A percentile compares a stretch with the other conserved stretches of the same genome.
Evolutionary conservation across 2,888 invertebrate species (phyloP).

Genomic region (Mimas tiliae): DNA sequence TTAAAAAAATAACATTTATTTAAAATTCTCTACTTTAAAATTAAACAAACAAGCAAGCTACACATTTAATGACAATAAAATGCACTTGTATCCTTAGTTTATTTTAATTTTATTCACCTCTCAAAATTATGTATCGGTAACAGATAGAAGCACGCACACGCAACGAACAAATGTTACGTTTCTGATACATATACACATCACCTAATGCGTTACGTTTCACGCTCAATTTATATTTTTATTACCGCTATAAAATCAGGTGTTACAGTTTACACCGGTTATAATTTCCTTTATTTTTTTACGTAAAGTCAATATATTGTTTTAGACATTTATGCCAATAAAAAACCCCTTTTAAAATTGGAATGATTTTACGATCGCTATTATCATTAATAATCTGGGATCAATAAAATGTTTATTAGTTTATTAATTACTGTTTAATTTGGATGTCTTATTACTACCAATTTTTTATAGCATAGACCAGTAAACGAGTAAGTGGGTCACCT

Average conservation of each 20-base stretch:
- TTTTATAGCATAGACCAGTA: no score
- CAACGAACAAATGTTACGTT: constrained; percentile 53
- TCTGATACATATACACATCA: constrained; percentile 51
- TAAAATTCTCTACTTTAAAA: no score
- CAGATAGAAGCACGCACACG: constrained; percentile 50
- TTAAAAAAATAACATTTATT: no score
- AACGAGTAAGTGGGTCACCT: no score
- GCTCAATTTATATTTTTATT: constrained; percentile 62
- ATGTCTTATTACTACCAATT: background rate
- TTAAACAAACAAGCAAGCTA: no score
- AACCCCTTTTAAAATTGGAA: constrained; percentile 2
- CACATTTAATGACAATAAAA: background rate
- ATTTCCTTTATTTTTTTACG: constrained; percentile 32
- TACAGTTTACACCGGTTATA: constrained; percentile 35
- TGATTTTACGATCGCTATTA: background rate
- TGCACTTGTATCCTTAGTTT: constrained; percentile 9
- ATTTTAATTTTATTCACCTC: constrained; percentile 61
- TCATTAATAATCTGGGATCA: constrained; percentile 2
- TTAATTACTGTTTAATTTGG: background rate
- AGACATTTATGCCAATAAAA: constrained; percentile 16
- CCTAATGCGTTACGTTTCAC: constrained; percentile 45
- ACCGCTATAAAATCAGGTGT: constrained; percentile 64
- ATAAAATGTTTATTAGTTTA: constrained; percentile 1
- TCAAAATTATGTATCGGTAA: constrained; percentile 51
- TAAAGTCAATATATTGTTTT: background rate